Conservation (phyloP, 2,888 invertebrate genomes). For the Branchipolynoe longqiensis region DNA sequence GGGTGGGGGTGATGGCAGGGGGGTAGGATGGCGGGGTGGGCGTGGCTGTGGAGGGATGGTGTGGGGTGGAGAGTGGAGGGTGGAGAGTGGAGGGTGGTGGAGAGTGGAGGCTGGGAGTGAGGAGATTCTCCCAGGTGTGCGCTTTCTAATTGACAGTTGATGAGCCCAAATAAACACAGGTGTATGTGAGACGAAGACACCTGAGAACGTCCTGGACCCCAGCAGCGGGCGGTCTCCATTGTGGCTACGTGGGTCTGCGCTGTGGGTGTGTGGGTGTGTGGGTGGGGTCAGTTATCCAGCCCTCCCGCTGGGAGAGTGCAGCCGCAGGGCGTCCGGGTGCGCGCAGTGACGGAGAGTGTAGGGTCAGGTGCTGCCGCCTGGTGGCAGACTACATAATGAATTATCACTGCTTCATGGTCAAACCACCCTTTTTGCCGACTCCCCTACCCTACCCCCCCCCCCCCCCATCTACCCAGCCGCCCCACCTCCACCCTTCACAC, state of each 20-base stretch:
- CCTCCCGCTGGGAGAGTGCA: conserved; percentile 3
- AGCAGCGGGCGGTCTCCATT: background rate
- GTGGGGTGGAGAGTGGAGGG: too few species aligned
- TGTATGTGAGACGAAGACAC: conserved; percentile 9
- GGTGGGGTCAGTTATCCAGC: background rate
- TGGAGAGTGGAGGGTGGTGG: conserved; percentile 6
- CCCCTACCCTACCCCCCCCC: too few species aligned
- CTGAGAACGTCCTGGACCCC: background rate
- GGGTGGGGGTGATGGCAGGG: too few species aligned
- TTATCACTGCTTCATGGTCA: too few species aligned
- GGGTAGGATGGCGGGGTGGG: too few species aligned
- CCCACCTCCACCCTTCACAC: too few species aligned
- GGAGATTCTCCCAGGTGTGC: background rate
- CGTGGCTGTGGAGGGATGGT: too few species aligned
- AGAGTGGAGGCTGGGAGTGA: background rate
- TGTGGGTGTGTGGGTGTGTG: background rate
- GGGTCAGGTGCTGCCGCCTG: background rate
- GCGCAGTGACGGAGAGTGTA: conserved; percentile 26
- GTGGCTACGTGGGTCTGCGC: background rate
- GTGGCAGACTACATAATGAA: background rate
- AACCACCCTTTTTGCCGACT: too few species aligned
- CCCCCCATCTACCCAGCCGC: too few species aligned
- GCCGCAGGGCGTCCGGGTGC: background rate
- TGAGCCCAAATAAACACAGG: conserved; percentile 22
- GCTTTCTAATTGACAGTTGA: conserved; percentile 35